A percentile compares a stretch with the other conserved stretches of the same genome.
These are phyloP conservation scores for Cryptoblepharus egeriae DNA, from an alignment of 2,797 vertebrate species.

Conservation along the genomic window DNA sequence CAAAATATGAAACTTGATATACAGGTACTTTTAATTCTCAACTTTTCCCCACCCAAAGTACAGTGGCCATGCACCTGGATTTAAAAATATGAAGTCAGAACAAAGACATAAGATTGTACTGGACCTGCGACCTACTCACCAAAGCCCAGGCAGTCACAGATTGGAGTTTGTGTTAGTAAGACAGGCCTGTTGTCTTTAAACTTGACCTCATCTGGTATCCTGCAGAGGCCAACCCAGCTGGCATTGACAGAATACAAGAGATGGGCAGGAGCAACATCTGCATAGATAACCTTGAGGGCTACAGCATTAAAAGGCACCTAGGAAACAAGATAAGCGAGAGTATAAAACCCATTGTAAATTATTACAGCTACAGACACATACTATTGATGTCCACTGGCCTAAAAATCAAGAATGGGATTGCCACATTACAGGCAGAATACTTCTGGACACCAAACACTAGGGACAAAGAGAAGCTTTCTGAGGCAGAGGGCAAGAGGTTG, in stretches of 20 bases:
- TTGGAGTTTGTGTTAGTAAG: slow-evolving; percentile 85
- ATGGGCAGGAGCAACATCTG: slow-evolving; percentile 87
- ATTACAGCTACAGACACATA: not conserved
- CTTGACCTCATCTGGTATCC: slow-evolving; percentile 82
- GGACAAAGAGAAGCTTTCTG: not conserved
- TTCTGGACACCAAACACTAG: not conserved
- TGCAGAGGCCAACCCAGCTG: slow-evolving; percentile 92
- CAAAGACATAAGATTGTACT: not conserved
- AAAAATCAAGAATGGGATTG: no score
- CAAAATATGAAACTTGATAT: no score
- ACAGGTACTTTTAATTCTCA: not conserved
- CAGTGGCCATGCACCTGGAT: no score
- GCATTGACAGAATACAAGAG: slow-evolving; percentile 87
- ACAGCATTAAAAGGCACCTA: slow-evolving; percentile 89
- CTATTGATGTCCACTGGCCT: fast-evolving
- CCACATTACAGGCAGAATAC: no score
- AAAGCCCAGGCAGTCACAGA: slow-evolving; percentile 92
- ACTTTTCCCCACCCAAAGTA: not conserved
- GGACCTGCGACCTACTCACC: slow-evolving; percentile 77
- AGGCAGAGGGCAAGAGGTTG: no score
- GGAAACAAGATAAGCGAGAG: not conserved
- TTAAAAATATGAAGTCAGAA: not conserved
- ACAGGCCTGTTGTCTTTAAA: slow-evolving; percentile 80
- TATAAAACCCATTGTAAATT: fast-evolving
- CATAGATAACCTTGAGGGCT: slow-evolving; percentile 85